Evolutionary conservation across 1,140 invertebrate species (phyloP), one percentile per base, ranked within the genome.

Genomic region (Archegozetes longisetosus): DNA sequence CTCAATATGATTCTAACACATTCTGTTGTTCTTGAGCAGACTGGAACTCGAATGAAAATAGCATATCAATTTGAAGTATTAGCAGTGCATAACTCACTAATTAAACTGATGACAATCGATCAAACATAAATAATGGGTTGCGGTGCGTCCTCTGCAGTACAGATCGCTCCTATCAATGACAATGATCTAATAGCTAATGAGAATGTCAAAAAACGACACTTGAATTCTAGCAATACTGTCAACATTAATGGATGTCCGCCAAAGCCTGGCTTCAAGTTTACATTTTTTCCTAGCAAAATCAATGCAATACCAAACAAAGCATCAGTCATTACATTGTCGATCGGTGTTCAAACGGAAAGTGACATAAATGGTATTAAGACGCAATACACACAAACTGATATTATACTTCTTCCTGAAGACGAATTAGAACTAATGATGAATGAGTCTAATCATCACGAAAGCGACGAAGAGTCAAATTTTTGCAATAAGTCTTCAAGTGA

Each of bases 91-190:
- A n/a, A n/a, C n/a, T n/a, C n/a, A n/a, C n/a, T n/a, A n/a, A n/a
- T n/a, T n/a, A n/a, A n/a, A n/a, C n/a, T n/a, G n/a, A n/a, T n/a
- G n/a, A n/a, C n/a, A n/a, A n/a, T n/a, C n/a, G n/a, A n/a, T n/a
- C n/a, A n/a, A n/a, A n/a, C n/a, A n/a, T n/a, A n/a, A 60, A 56
- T 50, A 22, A 60, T 60, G 58, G 58, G 58, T 25, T 60, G 58
- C 46, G 58, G 58, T 24, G 58, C 25, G 14, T 60, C 58, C 3
- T 53, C 58, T 14, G 27, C 3, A 40, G 12, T 47, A 23, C 50
- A 60, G 23, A 58, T 58, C 12, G n/a, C 47, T 20, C 58, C 50
- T 3, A 32, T 59, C 24, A 40, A 51, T 23, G 50, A 40, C 25
- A 47, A 58, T 12, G 20, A 6, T 14, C 20, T 22, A 20, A 20